Evolutionary conservation across 2,113 vertebrate species (phyloP).

Genomic region (Agapornis roseicollis): DNA sequence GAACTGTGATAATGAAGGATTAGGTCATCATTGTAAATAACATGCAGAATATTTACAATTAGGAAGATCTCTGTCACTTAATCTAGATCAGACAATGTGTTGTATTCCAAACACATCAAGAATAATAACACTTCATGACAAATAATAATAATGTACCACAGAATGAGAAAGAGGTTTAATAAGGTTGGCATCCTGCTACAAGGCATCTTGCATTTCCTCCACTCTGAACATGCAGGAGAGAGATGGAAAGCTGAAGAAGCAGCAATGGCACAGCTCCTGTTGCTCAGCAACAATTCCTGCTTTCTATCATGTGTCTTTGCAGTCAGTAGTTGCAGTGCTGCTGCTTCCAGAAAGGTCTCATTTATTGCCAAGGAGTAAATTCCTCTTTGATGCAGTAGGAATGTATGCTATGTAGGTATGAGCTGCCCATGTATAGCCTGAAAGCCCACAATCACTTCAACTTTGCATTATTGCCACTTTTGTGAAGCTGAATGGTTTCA

Average conservation of each 20-base stretch:
- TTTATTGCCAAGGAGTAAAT: background rate
- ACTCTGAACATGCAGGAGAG: background rate
- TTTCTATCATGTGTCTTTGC: background rate
- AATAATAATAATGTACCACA: background rate
- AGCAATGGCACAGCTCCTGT: background rate
- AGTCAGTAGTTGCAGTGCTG: background rate
- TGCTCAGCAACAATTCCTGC: slow-evolving; percentile 8
- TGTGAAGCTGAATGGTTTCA: background rate
- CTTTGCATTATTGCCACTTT: background rate
- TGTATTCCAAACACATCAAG: fast-evolving
- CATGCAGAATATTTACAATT: background rate
- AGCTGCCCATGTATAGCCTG: background rate
- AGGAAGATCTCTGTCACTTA: background rate
- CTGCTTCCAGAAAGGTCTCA: background rate
- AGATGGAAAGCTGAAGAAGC: background rate
- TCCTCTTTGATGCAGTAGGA: background rate
- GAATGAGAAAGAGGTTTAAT: background rate
- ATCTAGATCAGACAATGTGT: background rate
- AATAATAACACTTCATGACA: background rate
- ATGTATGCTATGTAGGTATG: fast-evolving
- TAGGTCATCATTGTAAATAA: background rate
- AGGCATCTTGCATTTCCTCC: background rate
- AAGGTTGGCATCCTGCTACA: background rate
- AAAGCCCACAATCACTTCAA: background rate
- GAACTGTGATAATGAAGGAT: background rate